phyloP scores from a whole-genome alignment of 2,113 vertebrate species.

The Rhizomys pruinosus region DNA sequence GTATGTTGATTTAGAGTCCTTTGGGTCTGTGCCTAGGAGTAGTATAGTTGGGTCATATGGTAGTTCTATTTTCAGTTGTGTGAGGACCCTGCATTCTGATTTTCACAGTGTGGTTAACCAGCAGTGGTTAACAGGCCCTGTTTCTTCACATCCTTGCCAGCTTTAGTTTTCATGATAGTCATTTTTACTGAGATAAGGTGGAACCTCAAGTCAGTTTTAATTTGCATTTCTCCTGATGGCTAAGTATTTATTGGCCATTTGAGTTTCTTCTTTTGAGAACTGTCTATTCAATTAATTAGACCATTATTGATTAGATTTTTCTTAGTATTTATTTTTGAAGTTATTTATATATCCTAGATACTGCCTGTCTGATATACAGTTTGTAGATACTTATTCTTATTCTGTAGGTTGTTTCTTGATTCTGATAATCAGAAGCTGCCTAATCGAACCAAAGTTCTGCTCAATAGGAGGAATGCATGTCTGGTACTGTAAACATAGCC shows the following conservation, averaged over 20 bases:
- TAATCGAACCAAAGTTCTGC: too few species aligned
- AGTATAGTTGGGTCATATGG: too few species aligned
- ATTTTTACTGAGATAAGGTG: neutral
- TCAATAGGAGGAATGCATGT: too few species aligned
- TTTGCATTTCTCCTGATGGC: neutral
- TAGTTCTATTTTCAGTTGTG: too few species aligned
- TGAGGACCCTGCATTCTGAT: neutral
- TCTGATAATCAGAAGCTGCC: too few species aligned
- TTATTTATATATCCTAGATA: neutral
- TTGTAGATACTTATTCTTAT: neutral
- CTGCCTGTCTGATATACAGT: neutral
- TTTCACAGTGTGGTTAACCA: neutral
- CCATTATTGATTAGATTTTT: neutral
- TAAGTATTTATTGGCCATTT: neutral
- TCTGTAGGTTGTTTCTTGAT: neutral
- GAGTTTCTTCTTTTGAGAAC: neutral
- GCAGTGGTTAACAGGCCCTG: neutral
- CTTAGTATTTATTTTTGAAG: too few species aligned
- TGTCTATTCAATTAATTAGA: neutral
- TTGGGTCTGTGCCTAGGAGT: too few species aligned
- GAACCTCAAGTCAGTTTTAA: neutral
- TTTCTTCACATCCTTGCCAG: neutral
- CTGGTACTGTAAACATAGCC: too few species aligned
- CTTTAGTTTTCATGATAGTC: neutral
- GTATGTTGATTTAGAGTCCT: neutral